Base-by-base conservation (phyloP, 2,113 vertebrate genomes). In the Menidia beryllina region DNA sequence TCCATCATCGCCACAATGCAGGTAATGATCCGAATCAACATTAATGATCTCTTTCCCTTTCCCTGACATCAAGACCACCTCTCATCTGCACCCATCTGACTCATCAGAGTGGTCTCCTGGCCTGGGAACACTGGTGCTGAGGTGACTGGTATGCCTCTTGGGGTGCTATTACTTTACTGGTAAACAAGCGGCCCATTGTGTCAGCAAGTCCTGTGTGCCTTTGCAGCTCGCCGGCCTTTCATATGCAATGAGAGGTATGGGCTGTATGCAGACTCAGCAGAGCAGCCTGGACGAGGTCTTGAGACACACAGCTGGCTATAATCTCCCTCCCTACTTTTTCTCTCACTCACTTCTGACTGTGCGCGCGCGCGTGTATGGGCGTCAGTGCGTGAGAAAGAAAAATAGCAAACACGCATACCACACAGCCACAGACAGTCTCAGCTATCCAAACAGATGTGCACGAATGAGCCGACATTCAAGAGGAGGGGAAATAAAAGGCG, bases 131-230 rank as follows among this genome's bases (percentile, higher is more conserved):
- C 77, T 88, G 84, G 85, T 88, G 79, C 87, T 88, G 90, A 88
- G 90, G 90, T 91, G 86, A 91, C 90, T 86, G 86, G 83, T 90
- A 89, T 92, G 88, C 83, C 88, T 90, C 92, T 93, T 82, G 84
- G 88, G 87, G 88, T 92, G 87, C 88, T 91, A 87, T 92, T 91
- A 91, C 90, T 93, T 93, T 89, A 84, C 89, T 89, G 88, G 90
- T 94, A 92, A 95, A 93, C 94, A 94, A 93, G 87, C 86, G 64
- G 54, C 65, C 87, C 87, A 92, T 93, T 93, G 93, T 94, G 85
- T 88, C 65, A 69, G 86, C 72, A 82, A 81, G 85, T 88, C 75
- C 82, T 88, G 89, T 84, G 84, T 82, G 90, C 74, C 85, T 91
- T 89, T 79, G 83, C 87, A 82, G 86, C 82, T 82, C 71, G 72